A percentile compares a stretch with the other conserved stretches of the same genome.
Evolutionary conservation across 2,797 vertebrate genomes (phyloP).

Genomic region (Ptychobarbus kaznakovi): DNA sequence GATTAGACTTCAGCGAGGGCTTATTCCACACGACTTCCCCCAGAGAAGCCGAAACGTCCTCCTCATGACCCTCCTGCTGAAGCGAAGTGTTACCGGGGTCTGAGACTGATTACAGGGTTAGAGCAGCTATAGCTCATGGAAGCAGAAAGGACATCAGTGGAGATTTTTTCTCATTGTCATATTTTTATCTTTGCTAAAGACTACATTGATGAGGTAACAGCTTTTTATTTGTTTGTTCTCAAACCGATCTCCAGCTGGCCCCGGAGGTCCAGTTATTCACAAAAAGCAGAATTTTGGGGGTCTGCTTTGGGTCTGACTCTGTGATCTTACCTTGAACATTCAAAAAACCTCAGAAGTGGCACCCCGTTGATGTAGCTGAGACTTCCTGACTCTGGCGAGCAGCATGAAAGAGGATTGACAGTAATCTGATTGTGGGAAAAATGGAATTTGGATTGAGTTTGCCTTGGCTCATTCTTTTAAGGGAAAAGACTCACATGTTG

Average conservation of each 20-base stretch:
- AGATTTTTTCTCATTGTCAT: slow-evolving; percentile 47
- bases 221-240: background rate
- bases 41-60: slow-evolving; percentile 53
- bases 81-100: slow-evolving; percentile 47
- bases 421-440: slow-evolving; percentile 25
- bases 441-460: slow-evolving; percentile 36
- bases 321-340: slow-evolving; percentile 1
- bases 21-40: slow-evolving; percentile 62
- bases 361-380: background rate
- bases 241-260: slow-evolving; percentile 10
- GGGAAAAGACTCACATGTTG: background rate
- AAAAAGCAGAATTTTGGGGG: background rate
- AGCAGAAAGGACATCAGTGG: slow-evolving; percentile 42
- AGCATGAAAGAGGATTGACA: slow-evolving; percentile 30
- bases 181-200: slow-evolving; percentile 14
- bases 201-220: background rate
- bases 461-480: slow-evolving; percentile 26
- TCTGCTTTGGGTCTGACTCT: background rate
- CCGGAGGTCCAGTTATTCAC: background rate
- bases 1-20: slow-evolving; percentile 61
- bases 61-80: slow-evolving; percentile 52
- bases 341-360: background rate
- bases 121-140: slow-evolving; percentile 35
- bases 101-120: slow-evolving; percentile 51
- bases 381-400: slow-evolving; percentile 1